Percentiles rank a stretch among this genome's conserved stretches.
Conservation (phyloP, 2,797 vertebrate genomes). For the Tangara arthus region DNA sequence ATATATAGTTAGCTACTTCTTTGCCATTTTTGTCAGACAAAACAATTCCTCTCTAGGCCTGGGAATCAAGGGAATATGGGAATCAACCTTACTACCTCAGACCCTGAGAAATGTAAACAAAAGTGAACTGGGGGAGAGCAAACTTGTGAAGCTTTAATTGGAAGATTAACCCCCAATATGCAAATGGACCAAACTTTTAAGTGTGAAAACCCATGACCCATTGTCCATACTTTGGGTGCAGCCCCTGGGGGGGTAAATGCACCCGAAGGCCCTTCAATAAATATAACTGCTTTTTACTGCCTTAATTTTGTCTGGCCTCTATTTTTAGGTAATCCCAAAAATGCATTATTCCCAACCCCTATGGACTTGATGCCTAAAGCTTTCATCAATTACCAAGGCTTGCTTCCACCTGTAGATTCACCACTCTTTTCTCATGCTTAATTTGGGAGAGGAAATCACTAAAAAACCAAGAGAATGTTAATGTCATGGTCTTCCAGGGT, state of each 20-base stretch:
- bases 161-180: neutral
- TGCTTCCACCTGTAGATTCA: neutral
- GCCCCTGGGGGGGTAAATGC: too few relatives aligned
- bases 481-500: neutral
- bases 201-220: accelerated
- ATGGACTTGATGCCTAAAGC: neutral
- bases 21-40: neutral
- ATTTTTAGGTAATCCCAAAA: neutral
- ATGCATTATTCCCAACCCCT: neutral
- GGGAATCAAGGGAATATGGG: neutral
- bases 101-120: neutral
- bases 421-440: neutral
- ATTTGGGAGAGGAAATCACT: neutral
- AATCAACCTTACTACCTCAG: neutral
- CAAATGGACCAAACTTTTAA: neutral
- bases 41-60: neutral
- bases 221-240: neutral
- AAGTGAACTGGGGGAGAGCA: neutral
- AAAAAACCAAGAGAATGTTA: neutral
- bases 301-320: neutral
- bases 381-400: neutral
- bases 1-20: neutral
- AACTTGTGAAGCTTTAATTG: neutral
- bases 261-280: neutral
- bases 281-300: neutral